Conservation (phyloP, 2,797 vertebrate genomes). For the Holocentrus rufus region DNA sequence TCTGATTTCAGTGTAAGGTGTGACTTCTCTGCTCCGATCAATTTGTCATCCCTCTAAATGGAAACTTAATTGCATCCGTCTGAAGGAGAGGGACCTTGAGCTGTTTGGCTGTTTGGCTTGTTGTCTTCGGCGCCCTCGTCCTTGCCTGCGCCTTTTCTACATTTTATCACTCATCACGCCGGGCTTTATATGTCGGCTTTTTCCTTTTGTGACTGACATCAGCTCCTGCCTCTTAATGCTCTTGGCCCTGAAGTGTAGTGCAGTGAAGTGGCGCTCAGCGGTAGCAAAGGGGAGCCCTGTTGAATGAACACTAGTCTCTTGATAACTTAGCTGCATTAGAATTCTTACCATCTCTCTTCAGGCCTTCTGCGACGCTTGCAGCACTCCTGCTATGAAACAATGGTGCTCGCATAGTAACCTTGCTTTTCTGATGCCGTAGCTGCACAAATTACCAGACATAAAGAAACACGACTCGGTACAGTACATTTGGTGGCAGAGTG, state of each 20-base stretch:
- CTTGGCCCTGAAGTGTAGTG: constrained; percentile 61
- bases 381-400: constrained; percentile 14
- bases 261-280: constrained; percentile 63
- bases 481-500: constrained; percentile 9
- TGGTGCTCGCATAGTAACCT: constrained; percentile 14
- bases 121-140: constrained; percentile 39
- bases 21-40: constrained; percentile 82
- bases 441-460: constrained; percentile 15
- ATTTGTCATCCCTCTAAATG: constrained; percentile 88
- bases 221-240: constrained; percentile 56
- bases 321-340: constrained; percentile 32
- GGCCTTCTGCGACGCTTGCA: constrained; percentile 6
- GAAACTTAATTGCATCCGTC: constrained; percentile 87
- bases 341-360: constrained; percentile 13
- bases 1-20: constrained; percentile 81
- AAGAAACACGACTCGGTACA: constrained; percentile 10
- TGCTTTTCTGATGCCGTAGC: neutral
- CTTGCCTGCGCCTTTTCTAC: constrained; percentile 45
- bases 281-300: constrained; percentile 47
- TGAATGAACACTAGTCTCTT: constrained; percentile 60
- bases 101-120: constrained; percentile 40
- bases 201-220: constrained; percentile 56
- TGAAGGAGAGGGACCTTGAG: constrained; percentile 78
- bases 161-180: constrained; percentile 21
- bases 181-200: constrained; percentile 36